Base-by-base conservation (phyloP, 2,888 invertebrate genomes). In the Limnephilus rhombicus region DNA sequence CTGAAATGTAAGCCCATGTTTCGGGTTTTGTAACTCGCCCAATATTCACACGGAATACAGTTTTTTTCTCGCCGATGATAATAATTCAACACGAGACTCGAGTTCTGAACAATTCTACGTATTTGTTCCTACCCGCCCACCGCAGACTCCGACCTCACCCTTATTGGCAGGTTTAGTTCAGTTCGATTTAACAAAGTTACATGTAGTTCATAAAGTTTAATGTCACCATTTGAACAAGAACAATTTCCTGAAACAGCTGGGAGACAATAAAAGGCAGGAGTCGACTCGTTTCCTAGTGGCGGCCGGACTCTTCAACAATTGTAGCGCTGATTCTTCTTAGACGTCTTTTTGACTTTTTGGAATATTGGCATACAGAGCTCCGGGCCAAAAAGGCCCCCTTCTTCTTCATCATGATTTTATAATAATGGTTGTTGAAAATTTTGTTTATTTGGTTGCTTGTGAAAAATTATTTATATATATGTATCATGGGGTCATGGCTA, bases 1-100 rank as follows among this genome's bases (percentile, higher is more conserved):
- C 83, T 18, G 85, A 68, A 85, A 90, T 53, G n/a, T 83, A 53
- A 85, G 49, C 68, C 49, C 82, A 68, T 85, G 81, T 90, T 83
- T 49, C 29, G 80, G 31, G 89, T 37, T 53, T 81, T 82, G 49
- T 31, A 90, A 82, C 49, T 85, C 85, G 85, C 34, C 85, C 41
- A 41, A 85, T 41, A 85, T 85, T 85, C 85, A 49, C 80, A 37
- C 80, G 80, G 34, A 31, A 41, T 80, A 80, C 13, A 34, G 37
- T 34, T 49, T 53, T 53, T 68, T 68, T 68, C 68, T 68, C 68
- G 68, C 68, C 68, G 68, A 5, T 68, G 68, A 68, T 68, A 68
- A 68, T 68, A 68, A 68, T 68, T 68, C 68, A 68, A 68, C 7
- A n/a, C 68, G n/a, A 68, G 68, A 5, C n/a, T 24, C 68, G 68